Evolutionary conservation across 2,888 invertebrate species (phyloP), one percentile per base, ranked within the genome.

Genomic region (Anodontia alba): DNA sequence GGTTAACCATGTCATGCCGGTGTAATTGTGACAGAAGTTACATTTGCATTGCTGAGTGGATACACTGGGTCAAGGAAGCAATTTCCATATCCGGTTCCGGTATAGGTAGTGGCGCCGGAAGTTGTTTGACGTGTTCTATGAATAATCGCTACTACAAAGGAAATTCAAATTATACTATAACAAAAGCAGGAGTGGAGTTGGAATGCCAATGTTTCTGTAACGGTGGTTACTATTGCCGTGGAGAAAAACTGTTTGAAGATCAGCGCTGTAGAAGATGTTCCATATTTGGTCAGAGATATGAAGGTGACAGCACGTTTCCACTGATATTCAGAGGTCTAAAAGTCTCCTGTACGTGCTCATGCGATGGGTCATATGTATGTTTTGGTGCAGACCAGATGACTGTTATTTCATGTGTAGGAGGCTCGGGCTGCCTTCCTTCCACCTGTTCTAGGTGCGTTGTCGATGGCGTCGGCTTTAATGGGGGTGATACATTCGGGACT

Each of bases 151-250:
- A 73, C 15, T 84, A 88, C 69, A 78, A 80, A 8, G 91, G 90
- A 20, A 87, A 90, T 62, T 82, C 86, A 66, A 88, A 72, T 85
- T 91, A 71, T 69, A 42, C 49, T 3, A 80, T 83, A 15, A 29
- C 29, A 17, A 66, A 81, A 23, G 67, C 73, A 15, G 85, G 83
- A 1, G 36, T 69, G 3, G 76, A 76, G 5, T 29, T 87, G 43
- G 68, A 87, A 36, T 89, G 89, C 70, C 78, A 82, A 49, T 89
- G 89, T 66, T 83, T 76, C 66, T 89, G 89, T 70, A 87, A 87
- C 68, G 88, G 87, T 0, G 86, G 88, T 5, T 88, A 85, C 57
- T 78, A 78, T 23, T 86, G 86, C 43, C 73, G 62, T 17, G 86
- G 86, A 1, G 75, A 74, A 29, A 57, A 66, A n/a, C 49, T n/a